Percentiles rank a stretch among this genome's conserved stretches.
phyloP scores from a whole-genome alignment of 2,113 vertebrate genomes.

The Eonycteris spelaea region DNA sequence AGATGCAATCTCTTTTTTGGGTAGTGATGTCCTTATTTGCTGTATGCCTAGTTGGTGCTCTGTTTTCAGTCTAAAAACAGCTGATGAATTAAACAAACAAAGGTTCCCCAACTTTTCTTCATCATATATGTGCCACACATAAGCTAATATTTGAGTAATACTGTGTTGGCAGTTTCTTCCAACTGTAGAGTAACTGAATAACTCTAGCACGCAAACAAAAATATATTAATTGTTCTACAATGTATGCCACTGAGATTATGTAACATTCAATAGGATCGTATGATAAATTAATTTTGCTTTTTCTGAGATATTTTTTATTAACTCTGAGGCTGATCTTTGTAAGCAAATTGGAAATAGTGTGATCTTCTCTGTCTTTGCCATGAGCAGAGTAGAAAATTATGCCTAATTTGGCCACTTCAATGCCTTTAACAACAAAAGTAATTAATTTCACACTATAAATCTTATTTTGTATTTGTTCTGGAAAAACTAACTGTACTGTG shows the following conservation, averaged over 20 bases:
- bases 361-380: neutral
- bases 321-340: conserved; percentile 2
- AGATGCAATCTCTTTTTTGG: neutral
- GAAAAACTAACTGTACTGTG: conserved; percentile 8
- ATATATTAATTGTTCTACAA: neutral
- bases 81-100: conserved; percentile 36
- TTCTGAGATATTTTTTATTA: conserved; percentile 30
- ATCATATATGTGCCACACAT: neutral
- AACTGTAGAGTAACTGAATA: neutral
- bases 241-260: neutral
- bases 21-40: neutral
- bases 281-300: conserved; percentile 3
- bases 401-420: neutral
- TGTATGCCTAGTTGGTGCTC: neutral
- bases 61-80: conserved; percentile 32
- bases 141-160: conserved; percentile 12
- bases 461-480: conserved; percentile 31
- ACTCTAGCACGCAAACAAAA: neutral
- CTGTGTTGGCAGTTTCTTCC: neutral
- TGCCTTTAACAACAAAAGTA: neutral
- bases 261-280: neutral
- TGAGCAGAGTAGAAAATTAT: neutral
- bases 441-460: conserved; percentile 6
- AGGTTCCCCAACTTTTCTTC: neutral
- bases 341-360: neutral